Evolutionary conservation across 1,140 invertebrate genomes (phyloP).

Genomic region (Conus ventricosus): DNA sequence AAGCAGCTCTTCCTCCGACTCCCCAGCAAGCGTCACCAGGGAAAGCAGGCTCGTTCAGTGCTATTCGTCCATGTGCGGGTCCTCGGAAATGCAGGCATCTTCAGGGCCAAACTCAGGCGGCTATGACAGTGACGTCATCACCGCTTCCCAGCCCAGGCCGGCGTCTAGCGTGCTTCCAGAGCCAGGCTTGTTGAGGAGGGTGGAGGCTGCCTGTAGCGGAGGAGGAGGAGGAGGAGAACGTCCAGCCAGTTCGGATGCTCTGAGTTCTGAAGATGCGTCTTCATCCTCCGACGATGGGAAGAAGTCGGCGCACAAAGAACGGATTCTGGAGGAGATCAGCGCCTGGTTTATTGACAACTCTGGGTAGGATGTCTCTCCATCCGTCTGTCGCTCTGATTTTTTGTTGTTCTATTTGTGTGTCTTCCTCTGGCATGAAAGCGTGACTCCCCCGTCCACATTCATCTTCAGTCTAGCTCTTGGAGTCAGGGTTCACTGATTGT

Average conservation of each 20-base stretch:
- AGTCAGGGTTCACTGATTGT: too few species aligned
- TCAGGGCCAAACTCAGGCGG: background rate
- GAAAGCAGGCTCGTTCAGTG: slow-evolving; percentile 6
- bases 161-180: background rate
- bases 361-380: slow-evolving; percentile 1
- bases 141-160: background rate
- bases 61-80: background rate
- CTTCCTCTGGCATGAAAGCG: background rate
- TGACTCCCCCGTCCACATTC: too few species aligned
- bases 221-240: background rate
- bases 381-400: slow-evolving; percentile 26
- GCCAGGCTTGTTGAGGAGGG: background rate
- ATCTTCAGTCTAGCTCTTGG: too few species aligned
- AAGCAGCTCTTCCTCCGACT: background rate
- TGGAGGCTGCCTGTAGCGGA: background rate
- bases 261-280: background rate
- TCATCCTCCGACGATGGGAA: background rate
- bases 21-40: background rate
- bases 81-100: background rate
- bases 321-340: slow-evolving; percentile 30
- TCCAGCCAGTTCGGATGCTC: background rate
- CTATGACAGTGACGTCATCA: background rate
- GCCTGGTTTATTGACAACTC: slow-evolving; percentile 33
- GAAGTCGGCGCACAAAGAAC: slow-evolving; percentile 21
- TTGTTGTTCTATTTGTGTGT: slow-evolving; percentile 32